These are phyloP conservation scores for Ormia ochracea DNA, from an alignment of 2,888 invertebrate genomes.

Conservation along the genomic window DNA sequence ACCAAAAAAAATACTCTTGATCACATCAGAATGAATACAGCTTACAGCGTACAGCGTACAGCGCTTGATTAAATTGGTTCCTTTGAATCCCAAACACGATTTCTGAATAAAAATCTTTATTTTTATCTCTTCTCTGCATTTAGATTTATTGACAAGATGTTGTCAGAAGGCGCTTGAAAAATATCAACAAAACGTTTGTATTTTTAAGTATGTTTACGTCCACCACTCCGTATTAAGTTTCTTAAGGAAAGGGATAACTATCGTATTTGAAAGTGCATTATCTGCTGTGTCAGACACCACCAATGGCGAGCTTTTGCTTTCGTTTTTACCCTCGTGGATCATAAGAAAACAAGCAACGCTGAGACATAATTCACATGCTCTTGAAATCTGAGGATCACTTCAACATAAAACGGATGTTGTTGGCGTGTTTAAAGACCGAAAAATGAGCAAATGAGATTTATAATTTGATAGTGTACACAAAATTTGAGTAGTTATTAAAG, in stretches of 20 bases:
- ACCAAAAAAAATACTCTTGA: no score
- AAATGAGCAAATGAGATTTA: conserved; percentile 45
- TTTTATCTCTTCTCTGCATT: not conserved
- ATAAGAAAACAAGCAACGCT: not conserved
- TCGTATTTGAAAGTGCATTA: not conserved
- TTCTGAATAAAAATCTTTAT: no score
- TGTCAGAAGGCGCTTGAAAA: not conserved
- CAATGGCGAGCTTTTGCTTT: conserved; percentile 48
- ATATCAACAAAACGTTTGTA: not conserved
- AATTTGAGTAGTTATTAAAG: conserved; percentile 3
- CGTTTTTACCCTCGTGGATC: conserved; percentile 53
- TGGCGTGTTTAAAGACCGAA: conserved; percentile 56
- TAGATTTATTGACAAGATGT: not conserved
- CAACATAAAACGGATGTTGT: conserved; percentile 53
- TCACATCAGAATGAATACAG: no score
- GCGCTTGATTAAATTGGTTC: no score
- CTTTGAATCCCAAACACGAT: no score
- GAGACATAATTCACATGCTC: not conserved
- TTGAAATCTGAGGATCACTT: conserved; percentile 36
- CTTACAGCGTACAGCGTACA: no score
- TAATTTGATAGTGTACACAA: not conserved
- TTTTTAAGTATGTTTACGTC: not conserved
- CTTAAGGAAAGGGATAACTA: not conserved
- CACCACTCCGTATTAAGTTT: not conserved
- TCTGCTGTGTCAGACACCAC: not conserved